Percentiles rank a stretch among this genome's conserved stretches.
Conservation (phyloP, 2,888 invertebrate genomes). For the Xanthostigma xanthostigma region DNA sequence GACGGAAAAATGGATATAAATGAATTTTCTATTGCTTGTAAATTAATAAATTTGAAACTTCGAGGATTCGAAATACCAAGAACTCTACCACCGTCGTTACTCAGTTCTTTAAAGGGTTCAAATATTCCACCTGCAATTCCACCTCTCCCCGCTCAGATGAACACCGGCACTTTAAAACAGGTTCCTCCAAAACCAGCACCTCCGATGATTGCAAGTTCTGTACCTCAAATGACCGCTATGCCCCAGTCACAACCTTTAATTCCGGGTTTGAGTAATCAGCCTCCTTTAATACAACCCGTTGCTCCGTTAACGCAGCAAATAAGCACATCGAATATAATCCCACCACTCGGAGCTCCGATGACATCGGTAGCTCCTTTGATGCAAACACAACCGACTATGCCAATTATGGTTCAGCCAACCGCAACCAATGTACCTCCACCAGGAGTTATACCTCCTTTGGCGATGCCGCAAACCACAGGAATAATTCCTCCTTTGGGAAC, state of each 20-base stretch:
- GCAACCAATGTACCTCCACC: too few species aligned
- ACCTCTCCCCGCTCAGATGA: constrained; percentile 12
- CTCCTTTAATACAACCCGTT: constrained; percentile 5
- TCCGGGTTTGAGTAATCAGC: constrained; percentile 11
- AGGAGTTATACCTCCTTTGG: too few species aligned
- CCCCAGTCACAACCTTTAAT: not conserved
- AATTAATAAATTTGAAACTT: constrained; percentile 80
- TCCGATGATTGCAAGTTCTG: constrained; percentile 6
- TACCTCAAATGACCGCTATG: constrained; percentile 9
- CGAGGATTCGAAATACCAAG: constrained; percentile 85
- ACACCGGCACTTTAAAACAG: constrained; percentile 20
- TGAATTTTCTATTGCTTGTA: constrained; percentile 97
- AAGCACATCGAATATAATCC: too few species aligned
- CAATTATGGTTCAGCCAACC: too few species aligned
- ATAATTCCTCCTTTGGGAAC: too few species aligned
- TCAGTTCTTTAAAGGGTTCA: constrained; percentile 45
- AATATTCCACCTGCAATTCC: constrained; percentile 22
- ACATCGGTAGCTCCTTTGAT: too few species aligned
- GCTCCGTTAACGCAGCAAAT: not conserved
- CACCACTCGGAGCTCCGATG: too few species aligned
- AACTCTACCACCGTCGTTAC: constrained; percentile 59
- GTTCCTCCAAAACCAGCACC: constrained; percentile 29
- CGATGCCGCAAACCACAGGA: too few species aligned
- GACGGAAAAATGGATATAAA: constrained; percentile 94
- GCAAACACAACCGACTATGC: too few species aligned